A percentile compares a stretch with the other conserved stretches of the same genome.
Conservation (phyloP, 2,888 invertebrate species). For the Brassicogethes aeneus region DNA sequence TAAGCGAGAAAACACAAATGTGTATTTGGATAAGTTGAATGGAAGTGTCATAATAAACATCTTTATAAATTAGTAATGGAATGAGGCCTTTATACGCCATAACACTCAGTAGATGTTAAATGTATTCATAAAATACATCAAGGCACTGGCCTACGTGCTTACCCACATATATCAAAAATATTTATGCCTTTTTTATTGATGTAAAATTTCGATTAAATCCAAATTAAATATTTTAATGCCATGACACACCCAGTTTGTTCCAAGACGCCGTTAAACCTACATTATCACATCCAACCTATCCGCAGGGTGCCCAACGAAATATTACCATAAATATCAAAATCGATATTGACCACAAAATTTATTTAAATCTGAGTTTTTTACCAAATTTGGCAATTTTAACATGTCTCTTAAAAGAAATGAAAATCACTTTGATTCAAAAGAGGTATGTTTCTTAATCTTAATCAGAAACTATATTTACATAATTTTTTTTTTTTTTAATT, state of each 20-base stretch:
- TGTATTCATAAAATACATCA: constrained; percentile 1
- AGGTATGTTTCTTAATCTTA: no score
- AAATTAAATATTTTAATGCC: background rate
- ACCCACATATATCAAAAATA: constrained; percentile 28
- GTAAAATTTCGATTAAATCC: constrained; percentile 25
- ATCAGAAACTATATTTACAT: no score
- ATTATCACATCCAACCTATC: constrained; percentile 36
- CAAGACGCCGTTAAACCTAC: constrained; percentile 36
- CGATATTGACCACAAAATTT: no score
- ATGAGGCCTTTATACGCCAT: background rate
- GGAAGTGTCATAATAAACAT: background rate
- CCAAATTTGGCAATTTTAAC: no score
- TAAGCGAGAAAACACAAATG: background rate
- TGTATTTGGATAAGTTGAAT: background rate
- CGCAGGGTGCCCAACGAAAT: constrained; percentile 35
- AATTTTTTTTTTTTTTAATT: no score
- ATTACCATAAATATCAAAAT: no score
- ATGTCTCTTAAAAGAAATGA: no score
- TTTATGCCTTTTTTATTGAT: constrained; percentile 38
- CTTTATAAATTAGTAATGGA: background rate
- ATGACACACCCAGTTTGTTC: constrained; percentile 32
- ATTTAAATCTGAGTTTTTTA: no score
- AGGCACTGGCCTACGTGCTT: background rate
- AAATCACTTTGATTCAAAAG: no score
- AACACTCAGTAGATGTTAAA: background rate